Conservation (phyloP, 2,797 vertebrate species). For the Neostethus bicornis region DNA sequence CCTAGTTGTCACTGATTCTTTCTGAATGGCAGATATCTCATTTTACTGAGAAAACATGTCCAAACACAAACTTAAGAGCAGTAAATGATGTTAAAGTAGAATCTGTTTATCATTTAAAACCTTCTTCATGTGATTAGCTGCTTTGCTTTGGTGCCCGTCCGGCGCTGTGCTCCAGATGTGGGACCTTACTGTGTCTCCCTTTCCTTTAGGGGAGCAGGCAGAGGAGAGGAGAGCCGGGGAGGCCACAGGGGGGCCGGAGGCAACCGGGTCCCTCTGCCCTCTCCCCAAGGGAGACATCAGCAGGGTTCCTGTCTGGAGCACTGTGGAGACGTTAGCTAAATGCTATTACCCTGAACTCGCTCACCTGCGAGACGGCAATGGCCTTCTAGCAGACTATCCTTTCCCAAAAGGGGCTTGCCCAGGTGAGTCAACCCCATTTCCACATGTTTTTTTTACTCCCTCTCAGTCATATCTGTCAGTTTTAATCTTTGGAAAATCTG, state of each 20-base stretch:
- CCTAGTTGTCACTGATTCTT: slow-evolving; percentile 35
- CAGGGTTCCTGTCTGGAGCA: slow-evolving; percentile 80
- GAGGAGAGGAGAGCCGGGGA: slow-evolving; percentile 79
- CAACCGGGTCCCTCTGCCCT: slow-evolving; percentile 70
- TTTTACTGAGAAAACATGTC: slow-evolving; percentile 41
- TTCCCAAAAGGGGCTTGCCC: slow-evolving; percentile 79
- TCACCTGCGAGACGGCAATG: slow-evolving; percentile 78
- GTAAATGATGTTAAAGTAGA: slow-evolving; percentile 59
- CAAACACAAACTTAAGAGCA: slow-evolving; percentile 49
- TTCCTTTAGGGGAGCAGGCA: slow-evolving; percentile 81
- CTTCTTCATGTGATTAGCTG: slow-evolving; percentile 69
- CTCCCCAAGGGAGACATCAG: slow-evolving; percentile 79
- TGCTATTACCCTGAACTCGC: slow-evolving; percentile 81
- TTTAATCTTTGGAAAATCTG: background rate
- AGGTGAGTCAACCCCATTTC: slow-evolving; percentile 71
- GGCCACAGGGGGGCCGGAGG: slow-evolving; percentile 69
- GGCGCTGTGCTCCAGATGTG: slow-evolving; percentile 72
- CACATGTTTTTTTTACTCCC: background rate
- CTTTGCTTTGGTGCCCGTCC: slow-evolving; percentile 43
- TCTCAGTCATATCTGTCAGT: background rate
- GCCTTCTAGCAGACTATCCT: slow-evolving; percentile 79
- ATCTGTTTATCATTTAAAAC: slow-evolving; percentile 58
- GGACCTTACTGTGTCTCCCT: slow-evolving; percentile 78
- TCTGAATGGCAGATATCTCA: slow-evolving; percentile 50
- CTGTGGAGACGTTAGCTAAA: slow-evolving; percentile 81